A percentile compares a stretch with the other conserved stretches of the same genome.
phyloP scores from a whole-genome alignment of 2,113 vertebrate species.

The Neotoma lepida region DNA sequence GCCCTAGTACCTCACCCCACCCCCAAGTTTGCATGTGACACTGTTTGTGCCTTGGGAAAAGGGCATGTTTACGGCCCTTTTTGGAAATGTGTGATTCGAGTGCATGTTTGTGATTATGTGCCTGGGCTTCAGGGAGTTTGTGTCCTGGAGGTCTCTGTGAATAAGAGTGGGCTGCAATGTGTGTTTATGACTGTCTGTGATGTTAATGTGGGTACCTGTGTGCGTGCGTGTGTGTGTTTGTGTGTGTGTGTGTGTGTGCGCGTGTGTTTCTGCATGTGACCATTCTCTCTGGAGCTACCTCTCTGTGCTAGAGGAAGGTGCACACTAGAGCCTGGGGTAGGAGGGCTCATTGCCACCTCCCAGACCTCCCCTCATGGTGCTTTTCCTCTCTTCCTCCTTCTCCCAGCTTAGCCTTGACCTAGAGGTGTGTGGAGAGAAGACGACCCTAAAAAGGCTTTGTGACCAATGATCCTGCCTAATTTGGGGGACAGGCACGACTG shows the following conservation, averaged over 20 bases:
- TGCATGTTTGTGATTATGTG: slow-evolving; percentile 56
- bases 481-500: slow-evolving; percentile 31
- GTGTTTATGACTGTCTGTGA: not conserved
- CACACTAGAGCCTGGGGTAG: not conserved
- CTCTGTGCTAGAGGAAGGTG: not conserved
- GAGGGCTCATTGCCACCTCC: not conserved
- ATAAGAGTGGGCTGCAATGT: not conserved
- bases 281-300: not conserved
- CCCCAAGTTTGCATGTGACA: not conserved
- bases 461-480: slow-evolving; percentile 52
- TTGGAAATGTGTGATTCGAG: slow-evolving; percentile 42
- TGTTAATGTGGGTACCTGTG: not conserved
- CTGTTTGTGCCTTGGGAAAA: slow-evolving; percentile 60
- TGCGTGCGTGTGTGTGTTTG: too few relatives aligned
- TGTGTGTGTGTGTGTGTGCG: not conserved
- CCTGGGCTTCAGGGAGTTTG: slow-evolving; percentile 49
- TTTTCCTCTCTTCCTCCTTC: slow-evolving; percentile 38
- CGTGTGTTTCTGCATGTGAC: not conserved
- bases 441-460: slow-evolving; percentile 66
- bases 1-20: not conserved
- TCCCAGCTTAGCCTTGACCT: slow-evolving; percentile 16
- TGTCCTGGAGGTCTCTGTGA: slow-evolving; percentile 59
- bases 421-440: not conserved
- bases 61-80: slow-evolving; percentile 51
- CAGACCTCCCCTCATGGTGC: not conserved